Percentiles rank a stretch among this genome's conserved stretches.
Evolutionary conservation across 2,888 invertebrate species (phyloP).

Genomic region (Pristionchus fissidentatus): DNA sequence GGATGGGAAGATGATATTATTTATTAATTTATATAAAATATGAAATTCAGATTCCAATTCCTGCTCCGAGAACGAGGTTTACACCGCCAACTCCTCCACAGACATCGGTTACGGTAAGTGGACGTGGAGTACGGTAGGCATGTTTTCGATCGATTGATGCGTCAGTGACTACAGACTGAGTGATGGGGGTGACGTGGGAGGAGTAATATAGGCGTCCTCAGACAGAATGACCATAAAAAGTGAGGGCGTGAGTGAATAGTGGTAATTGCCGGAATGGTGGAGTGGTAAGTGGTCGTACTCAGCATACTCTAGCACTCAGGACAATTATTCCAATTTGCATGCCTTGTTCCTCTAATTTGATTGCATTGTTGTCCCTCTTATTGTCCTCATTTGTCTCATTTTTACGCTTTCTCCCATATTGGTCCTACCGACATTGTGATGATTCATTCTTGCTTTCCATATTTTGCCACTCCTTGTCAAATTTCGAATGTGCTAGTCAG

Average conservation of each 20-base stretch:
- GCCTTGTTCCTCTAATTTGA: slow-evolving; percentile 22
- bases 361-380: no score
- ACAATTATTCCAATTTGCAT: not conserved
- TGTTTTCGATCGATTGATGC: not conserved
- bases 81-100: not conserved
- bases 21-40: no score
- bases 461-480: not conserved
- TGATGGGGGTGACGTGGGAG: slow-evolving; percentile 22
- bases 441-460: not conserved
- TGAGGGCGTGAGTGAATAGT: not conserved
- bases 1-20: no score
- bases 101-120: slow-evolving; percentile 34
- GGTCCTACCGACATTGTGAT: not conserved
- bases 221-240: not conserved
- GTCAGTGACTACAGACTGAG: not conserved
- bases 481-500: not conserved
- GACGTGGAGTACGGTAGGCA: slow-evolving; percentile 18
- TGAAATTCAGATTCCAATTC: slow-evolving; percentile 6
- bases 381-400: not conserved
- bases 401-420: not conserved
- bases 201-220: slow-evolving; percentile 10
- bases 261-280: no score
- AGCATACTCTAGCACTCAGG: not conserved
- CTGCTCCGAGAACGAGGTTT: not conserved
- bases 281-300: no score